Base-by-base conservation (phyloP, 2,113 vertebrate genomes). In the Sapayoa aenigma region DNA sequence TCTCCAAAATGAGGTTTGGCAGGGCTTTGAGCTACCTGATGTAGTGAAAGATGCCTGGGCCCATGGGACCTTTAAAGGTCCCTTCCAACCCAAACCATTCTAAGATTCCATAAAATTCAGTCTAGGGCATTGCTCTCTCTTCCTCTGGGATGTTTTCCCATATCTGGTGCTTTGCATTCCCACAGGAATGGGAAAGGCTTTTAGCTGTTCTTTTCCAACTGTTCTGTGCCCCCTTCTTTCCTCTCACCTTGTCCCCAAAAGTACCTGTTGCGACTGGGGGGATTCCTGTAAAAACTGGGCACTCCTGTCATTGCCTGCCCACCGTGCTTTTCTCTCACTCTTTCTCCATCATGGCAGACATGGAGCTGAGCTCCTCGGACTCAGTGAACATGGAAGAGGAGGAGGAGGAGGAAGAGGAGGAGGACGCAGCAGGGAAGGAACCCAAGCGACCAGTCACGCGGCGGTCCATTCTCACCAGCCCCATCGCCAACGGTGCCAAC, bases 281-380 rank as follows among this genome's bases (percentile, higher is more conserved):
- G 5, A 10, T 82, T 65, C 23, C 58, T 42, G 18, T 49, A 50
- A 59, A 18, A 67, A 30, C 6, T 0, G 12, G 31, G 21, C 3
- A 2, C 37, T 86, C 33, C 24, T 53, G 7, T 30, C 23, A 49
- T 30, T 33, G 10, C 27, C 56, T 30, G 67, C 11, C 37, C 16
- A 2, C 65, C 28, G 7, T 55, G 49, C 44, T 79, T 28, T 80
- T 42, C 33, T 65, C 35, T 94, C 58, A n/a, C 60, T 13, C 41
- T 88, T 72, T 73, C 37, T 74, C 76, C 71, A 18, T 62, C 18
- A 1, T 23, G 94, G 30, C 96, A 98, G 98, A 98, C 91, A 96
- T 98, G 97, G 98, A 98, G 73, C 91, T 98, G 95, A 98, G 98
- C 88, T 97, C 97, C 59, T 95, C 97, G 0, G 98, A 98, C 37